Evolutionary conservation across 2,888 invertebrate genomes (phyloP).

Genomic region (Heteromurus nitidus): DNA sequence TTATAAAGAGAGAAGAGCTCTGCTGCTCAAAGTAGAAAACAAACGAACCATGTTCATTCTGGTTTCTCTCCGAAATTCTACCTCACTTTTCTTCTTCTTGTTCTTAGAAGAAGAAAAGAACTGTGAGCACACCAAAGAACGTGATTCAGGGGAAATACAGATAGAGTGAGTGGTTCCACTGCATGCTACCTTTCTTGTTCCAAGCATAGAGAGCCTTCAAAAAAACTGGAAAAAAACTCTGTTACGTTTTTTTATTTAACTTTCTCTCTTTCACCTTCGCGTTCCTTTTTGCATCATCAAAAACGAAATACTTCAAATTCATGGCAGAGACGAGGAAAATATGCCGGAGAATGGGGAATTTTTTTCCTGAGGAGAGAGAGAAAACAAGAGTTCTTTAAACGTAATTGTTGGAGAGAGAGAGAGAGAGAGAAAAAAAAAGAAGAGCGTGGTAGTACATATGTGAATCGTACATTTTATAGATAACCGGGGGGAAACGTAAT

Average conservation of each 20-base stretch:
- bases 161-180: background rate
- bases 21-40: background rate
- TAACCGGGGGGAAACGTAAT: background rate
- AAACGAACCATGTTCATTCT: background rate
- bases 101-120: background rate
- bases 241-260: background rate
- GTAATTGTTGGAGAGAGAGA: too few relatives aligned
- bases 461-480: too few relatives aligned
- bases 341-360: background rate
- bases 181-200: background rate
- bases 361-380: background rate
- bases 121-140: slow-evolving; percentile 10
- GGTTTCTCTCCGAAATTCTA: slow-evolving; percentile 8
- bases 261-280: background rate
- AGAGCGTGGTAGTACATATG: too few relatives aligned
- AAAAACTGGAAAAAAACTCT: background rate
- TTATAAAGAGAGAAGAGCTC: background rate
- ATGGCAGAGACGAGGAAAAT: background rate
- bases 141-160: background rate
- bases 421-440: too few relatives aligned
- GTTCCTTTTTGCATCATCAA: background rate
- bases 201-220: background rate
- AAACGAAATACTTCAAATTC: background rate
- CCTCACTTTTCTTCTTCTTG: background rate
- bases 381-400: too few relatives aligned